Evolutionary conservation across 2,113 vertebrate genomes (phyloP), one percentile per base, ranked within the genome.

Genomic region (Vidua chalybeata): DNA sequence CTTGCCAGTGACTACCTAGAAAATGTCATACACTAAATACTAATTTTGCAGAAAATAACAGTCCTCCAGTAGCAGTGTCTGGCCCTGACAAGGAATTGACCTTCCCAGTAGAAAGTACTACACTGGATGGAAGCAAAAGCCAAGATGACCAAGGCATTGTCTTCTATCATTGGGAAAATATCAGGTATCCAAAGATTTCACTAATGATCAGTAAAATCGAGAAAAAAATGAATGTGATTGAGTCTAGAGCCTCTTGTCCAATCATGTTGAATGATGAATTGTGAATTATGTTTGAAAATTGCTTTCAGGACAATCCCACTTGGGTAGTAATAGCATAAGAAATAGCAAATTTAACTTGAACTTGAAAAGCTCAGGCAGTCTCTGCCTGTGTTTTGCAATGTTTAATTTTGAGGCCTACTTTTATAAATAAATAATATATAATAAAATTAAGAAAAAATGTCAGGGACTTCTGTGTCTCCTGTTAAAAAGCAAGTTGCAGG

Each of bases 51-150:
- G 98, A 97, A 96, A 95, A 90, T 54, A 99, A 99, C 92, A 97
- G 90, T 22, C 98, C 98, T 80, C 99, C 98, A 0, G 63, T 98
- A 84, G 99, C 99, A 10, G 89, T 98, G 33, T 97, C 98, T 35
- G 98, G 98, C n/a, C 98, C 98, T 3, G 97, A 99, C 96, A 98
- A 98, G 87, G 98, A 98, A 92, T 76, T 99, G 85, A 91, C 95
- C 21, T 98, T 98, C 41, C 99, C 99, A 0, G 96, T 98, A 75
- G 97, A 94, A 96, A 98, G 97, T 77, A 68, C 98, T 49, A 94
- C 59, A 8, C 95, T 99, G 66, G 97, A 99, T 43, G 99, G 99
- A 93, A 98, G 98, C 79, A 76, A 92, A 81, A 99, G 98, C 97
- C 98, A 91, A 5, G 99, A 98, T n/a, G 98, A 98, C 95, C 97